A percentile compares a stretch with the other conserved stretches of the same genome.
phyloP scores from a whole-genome alignment of 2,113 vertebrate species.

The Rhizomys pruinosus region DNA sequence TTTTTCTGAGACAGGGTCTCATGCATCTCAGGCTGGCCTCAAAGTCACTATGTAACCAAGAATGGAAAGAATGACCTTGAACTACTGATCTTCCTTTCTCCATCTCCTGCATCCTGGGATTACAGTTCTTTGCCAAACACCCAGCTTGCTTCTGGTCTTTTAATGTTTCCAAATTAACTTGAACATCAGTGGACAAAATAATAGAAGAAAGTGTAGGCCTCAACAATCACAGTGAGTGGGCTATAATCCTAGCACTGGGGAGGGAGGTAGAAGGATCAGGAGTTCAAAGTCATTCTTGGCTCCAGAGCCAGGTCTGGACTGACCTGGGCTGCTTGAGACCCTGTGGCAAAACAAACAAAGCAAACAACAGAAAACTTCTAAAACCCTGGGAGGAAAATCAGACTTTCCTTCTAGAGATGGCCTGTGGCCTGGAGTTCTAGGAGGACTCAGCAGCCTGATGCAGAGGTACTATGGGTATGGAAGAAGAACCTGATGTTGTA shows the following conservation, averaged over 20 bases:
- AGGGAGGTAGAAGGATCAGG: neutral
- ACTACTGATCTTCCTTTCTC: neutral
- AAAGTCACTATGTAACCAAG: neutral
- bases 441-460: neutral
- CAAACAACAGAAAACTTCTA: neutral
- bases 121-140: neutral
- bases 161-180: conserved; percentile 45
- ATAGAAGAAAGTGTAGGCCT: neutral
- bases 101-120: neutral
- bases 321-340: neutral
- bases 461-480: neutral
- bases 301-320: neutral
- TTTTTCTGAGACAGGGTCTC: neutral
- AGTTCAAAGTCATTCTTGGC: neutral
- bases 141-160: neutral
- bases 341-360: neutral
- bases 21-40: neutral
- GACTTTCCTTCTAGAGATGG: conserved; percentile 6
- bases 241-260: neutral
- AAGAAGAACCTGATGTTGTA: neutral
- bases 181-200: neutral
- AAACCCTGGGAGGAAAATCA: neutral
- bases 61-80: neutral
- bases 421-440: conserved; percentile 10
- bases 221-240: neutral